phyloP scores from a whole-genome alignment of 2,888 invertebrate species.

The Dione juno region DNA sequence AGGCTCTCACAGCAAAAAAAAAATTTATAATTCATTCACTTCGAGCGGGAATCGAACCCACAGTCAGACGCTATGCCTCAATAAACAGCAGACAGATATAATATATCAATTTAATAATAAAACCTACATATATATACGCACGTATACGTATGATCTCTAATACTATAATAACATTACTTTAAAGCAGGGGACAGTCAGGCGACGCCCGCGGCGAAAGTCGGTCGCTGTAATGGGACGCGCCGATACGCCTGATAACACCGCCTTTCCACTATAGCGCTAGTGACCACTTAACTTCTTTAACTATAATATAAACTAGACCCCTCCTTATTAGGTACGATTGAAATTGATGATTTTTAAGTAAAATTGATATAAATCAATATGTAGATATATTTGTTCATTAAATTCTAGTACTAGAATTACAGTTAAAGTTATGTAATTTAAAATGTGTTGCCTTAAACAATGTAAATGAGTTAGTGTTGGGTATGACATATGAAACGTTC shows the following conservation, averaged over 20 bases:
- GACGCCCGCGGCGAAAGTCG: constrained; percentile 70
- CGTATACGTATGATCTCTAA: neutral
- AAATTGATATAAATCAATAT: no score
- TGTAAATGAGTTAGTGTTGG: no score
- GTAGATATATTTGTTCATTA: no score
- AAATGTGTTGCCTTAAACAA: no score
- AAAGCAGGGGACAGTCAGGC: constrained; percentile 12
- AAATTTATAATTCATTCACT: no score
- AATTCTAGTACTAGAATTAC: no score
- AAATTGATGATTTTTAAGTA: no score
- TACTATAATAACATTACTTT: neutral
- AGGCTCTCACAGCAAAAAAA: no score
- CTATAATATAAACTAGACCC: constrained; percentile 9
- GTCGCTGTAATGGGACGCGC: constrained; percentile 69
- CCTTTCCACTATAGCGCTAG: constrained; percentile 33
- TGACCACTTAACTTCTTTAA: constrained; percentile 14
- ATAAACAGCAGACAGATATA: neutral
- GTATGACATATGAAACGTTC: no score
- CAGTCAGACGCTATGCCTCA: no score
- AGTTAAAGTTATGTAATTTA: no score
- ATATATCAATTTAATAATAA: neutral
- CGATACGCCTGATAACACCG: constrained; percentile 69
- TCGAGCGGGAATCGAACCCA: no score
- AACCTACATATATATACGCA: neutral
- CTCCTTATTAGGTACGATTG: neutral